Base-by-base conservation (phyloP, 1,140 invertebrate species). In the Sitodiplosis mosellana region DNA sequence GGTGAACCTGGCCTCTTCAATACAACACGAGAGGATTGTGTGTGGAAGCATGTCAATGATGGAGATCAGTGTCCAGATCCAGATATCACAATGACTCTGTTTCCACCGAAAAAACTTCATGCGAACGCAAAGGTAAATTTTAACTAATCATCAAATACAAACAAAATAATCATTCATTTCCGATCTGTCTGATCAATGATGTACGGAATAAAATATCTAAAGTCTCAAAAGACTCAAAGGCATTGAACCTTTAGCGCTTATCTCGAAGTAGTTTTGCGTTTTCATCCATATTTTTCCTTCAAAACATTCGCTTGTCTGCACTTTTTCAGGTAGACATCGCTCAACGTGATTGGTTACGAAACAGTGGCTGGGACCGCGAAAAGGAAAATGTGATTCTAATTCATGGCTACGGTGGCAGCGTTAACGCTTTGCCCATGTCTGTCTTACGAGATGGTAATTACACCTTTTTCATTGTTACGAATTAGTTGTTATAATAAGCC, bases 361-460 rank as follows among this genome's bases (percentile, higher is more conserved):
- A 75, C 51, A 75, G 70, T 51, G 67, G 67, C 18, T 82, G 78
- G 68, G 75, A 84, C 49, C 68, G 74, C 0, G 65, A 69, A 2
- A 75, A 76, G 49, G 77, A 81, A 40, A 78, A 78, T 49, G 69
- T 81, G 2, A 59, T 84, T 33, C 56, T 83, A 5, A 66, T 84
- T 18, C 81, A 84, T 52, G 81, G 81, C 10, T 84, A 84, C 56
- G 80, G 78, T 18, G 80, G 81, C 8, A 75, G 75, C 2, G 78
- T 80, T 50, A 73, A 79, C 51, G 73, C 71, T 0, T 56, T 81
- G 12, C 78, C 78, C 0, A 78, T 80, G 38, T 61, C 70, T 2
- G 75, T 82, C 1, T 60, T 82, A 0, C 68, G 77, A 49, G 78
- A 81, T 55, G 73, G 74, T 75, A 59, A 58, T 53, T 52, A 49